phyloP scores from a whole-genome alignment of 2,888 invertebrate genomes.

The Ceramica pisi region DNA sequence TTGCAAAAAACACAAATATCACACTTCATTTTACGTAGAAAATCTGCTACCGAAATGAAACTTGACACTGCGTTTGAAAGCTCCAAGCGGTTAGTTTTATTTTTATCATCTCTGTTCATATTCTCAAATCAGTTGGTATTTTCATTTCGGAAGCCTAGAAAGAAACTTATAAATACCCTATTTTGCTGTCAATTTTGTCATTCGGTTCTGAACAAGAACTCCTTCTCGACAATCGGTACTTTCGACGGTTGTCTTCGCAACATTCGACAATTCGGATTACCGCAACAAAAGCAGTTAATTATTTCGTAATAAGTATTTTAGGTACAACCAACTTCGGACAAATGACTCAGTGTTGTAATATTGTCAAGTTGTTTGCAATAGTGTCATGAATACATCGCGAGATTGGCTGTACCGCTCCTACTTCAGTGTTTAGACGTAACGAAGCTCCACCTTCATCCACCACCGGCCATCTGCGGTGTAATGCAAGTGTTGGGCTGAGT shows the following conservation, averaged over 20 bases:
- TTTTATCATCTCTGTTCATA: neutral
- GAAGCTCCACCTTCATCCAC: neutral
- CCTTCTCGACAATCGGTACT: constrained; percentile 1
- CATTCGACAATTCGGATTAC: constrained; percentile 4
- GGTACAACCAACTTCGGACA: constrained; percentile 8
- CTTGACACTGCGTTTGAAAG: constrained; percentile 2
- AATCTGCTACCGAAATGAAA: constrained; percentile 2
- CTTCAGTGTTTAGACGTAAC: constrained; percentile 6
- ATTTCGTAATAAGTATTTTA: constrained; percentile 26
- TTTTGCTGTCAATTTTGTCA: neutral
- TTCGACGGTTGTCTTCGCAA: constrained; percentile 4
- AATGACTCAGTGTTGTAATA: neutral
- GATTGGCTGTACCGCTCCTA: constrained; percentile 10
- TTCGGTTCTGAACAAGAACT: constrained; percentile 27
- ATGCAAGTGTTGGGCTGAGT: constrained; percentile 7
- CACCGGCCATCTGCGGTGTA: neutral
- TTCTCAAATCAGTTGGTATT: neutral
- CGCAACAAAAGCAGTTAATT: constrained; percentile 30
- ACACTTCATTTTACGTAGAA: constrained; percentile 31
- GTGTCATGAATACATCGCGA: neutral
- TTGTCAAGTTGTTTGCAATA: constrained; percentile 6
- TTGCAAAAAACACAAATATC: constrained; percentile 19
- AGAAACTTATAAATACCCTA: neutral
- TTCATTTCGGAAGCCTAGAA: neutral
- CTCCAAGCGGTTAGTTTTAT: too few relatives aligned